These are phyloP conservation scores for Mustelus asterias DNA, from an alignment of 2,113 vertebrate species.

Conservation along the genomic window DNA sequence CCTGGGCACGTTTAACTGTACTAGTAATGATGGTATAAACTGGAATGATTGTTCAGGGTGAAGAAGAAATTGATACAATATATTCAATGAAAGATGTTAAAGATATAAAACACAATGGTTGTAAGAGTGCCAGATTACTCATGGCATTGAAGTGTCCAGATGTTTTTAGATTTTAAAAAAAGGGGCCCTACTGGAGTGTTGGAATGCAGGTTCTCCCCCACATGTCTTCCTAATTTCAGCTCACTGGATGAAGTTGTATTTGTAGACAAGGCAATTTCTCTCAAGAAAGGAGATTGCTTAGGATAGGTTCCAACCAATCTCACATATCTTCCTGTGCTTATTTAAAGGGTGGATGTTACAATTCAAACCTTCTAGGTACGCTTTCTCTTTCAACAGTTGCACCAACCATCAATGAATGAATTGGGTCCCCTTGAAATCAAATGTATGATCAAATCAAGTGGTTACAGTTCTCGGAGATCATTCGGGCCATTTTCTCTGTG, in stretches of 20 bases:
- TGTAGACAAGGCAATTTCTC: background rate
- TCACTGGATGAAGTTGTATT: background rate
- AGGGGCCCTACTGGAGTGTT: background rate
- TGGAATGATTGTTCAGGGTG: background rate
- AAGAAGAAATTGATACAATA: background rate
- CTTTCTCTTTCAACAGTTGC: background rate
- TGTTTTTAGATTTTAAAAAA: background rate
- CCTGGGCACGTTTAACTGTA: background rate
- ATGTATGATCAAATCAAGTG: background rate
- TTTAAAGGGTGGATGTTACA: background rate
- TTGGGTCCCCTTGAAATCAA: background rate
- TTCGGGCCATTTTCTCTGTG: background rate
- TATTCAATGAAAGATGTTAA: background rate
- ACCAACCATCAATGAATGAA: background rate
- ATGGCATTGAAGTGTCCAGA: conserved; percentile 8
- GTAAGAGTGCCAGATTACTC: background rate
- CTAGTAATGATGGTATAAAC: background rate
- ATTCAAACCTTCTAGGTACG: background rate
- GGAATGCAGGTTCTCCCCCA: conserved; percentile 16
- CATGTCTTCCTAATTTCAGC: background rate
- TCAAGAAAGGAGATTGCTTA: background rate
- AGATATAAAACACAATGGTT: background rate
- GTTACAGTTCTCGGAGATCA: background rate
- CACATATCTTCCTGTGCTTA: background rate
- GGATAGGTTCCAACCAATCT: background rate